Evolutionary conservation across 2,113 vertebrate species (phyloP).

Genomic region (Hypomesus transpacificus): DNA sequence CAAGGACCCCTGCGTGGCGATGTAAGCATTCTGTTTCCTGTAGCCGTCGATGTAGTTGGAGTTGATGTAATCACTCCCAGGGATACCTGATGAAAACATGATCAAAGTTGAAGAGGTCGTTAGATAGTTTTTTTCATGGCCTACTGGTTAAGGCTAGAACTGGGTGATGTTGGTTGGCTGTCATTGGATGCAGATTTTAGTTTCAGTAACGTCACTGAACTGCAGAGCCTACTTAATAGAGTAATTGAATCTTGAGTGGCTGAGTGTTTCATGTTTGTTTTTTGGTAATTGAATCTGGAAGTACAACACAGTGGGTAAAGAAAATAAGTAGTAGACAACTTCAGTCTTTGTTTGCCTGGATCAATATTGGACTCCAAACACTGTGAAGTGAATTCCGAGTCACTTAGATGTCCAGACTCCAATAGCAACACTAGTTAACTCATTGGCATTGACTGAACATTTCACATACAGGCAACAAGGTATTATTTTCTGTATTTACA

Average conservation of each 20-base stretch:
- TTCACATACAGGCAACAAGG: not conserved
- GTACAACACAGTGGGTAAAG: not conserved
- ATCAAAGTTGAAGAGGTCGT: not conserved
- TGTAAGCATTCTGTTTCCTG: constrained; percentile 97
- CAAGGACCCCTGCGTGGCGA: constrained; percentile 92
- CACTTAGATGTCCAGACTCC: not conserved
- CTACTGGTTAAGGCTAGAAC: not conserved
- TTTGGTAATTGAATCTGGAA: not conserved
- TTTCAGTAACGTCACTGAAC: not conserved
- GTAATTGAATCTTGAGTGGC: not conserved
- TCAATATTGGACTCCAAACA: constrained; percentile 9
- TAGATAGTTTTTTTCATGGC: not conserved
- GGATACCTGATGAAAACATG: constrained; percentile 77
- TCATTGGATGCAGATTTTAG: too few relatives aligned
- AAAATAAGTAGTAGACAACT: not conserved
- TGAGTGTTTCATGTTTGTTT: not conserved
- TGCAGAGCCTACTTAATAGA: not conserved
- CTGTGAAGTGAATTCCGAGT: not conserved
- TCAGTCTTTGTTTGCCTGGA: not conserved
- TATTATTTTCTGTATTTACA: not conserved
- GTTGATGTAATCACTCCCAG: constrained; percentile 97
- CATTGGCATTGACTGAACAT: not conserved
- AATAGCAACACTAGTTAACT: not conserved
- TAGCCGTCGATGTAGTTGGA: constrained; percentile 99
- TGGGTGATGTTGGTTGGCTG: too few relatives aligned